Percentiles rank a stretch among this genome's conserved stretches.
Conservation (phyloP, 2,888 invertebrate genomes). For the Oeneis ivallda region DNA sequence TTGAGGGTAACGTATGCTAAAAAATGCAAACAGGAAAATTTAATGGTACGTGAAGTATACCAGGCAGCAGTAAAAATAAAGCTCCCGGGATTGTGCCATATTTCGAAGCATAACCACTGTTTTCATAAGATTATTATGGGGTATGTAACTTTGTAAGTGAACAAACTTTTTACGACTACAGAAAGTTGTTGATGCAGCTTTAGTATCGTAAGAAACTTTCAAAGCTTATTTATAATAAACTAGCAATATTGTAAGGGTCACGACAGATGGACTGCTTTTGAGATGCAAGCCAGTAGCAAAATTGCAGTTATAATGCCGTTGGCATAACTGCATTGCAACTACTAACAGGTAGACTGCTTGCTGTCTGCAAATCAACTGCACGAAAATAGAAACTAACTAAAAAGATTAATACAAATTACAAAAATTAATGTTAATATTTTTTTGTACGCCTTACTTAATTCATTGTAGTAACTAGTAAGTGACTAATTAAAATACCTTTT, state of each 20-base stretch:
- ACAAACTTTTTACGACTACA: conserved; percentile 11
- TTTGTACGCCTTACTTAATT: too few relatives aligned
- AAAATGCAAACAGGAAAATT: conserved; percentile 81
- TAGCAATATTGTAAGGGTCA: background rate
- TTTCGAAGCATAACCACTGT: conserved; percentile 56
- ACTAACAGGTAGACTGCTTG: too few relatives aligned
- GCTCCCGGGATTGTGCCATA: conserved; percentile 68
- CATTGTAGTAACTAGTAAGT: too few relatives aligned
- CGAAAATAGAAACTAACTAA: too few relatives aligned
- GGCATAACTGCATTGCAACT: too few relatives aligned
- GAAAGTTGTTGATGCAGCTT: background rate
- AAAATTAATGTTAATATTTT: too few relatives aligned
- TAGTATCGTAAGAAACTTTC: background rate
- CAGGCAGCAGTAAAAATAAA: conserved; percentile 56
- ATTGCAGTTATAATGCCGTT: too few relatives aligned
- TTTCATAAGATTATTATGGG: conserved; percentile 17
- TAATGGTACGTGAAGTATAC: conserved; percentile 80
- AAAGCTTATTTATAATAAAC: background rate
- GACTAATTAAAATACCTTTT: too few relatives aligned
- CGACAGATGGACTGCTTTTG: background rate
- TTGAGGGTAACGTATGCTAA: conserved; percentile 78
- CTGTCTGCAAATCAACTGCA: too few relatives aligned
- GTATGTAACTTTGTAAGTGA: conserved; percentile 7
- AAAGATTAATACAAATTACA: too few relatives aligned
- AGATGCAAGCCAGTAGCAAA: too few relatives aligned